These are phyloP conservation scores for Oryzias woworae DNA, from an alignment of 2,113 vertebrate species.

Conservation along the genomic window DNA sequence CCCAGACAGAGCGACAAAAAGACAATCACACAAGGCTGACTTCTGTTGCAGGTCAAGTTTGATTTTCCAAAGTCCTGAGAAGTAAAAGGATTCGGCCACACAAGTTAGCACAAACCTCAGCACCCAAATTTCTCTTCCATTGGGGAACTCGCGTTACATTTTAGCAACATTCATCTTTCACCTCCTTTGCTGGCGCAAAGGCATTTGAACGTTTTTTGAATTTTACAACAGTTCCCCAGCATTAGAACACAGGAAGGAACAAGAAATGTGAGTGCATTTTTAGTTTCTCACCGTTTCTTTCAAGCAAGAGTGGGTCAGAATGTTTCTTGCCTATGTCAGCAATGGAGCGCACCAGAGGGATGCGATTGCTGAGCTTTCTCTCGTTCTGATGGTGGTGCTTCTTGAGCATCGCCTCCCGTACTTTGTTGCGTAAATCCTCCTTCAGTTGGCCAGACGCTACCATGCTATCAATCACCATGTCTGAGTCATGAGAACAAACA, in stretches of 20 bases:
- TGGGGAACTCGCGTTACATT: conserved; percentile 27
- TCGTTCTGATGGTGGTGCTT: conserved; percentile 96
- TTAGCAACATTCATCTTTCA: conserved; percentile 67
- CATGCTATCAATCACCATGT: conserved; percentile 95
- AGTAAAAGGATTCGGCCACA: conserved; percentile 51
- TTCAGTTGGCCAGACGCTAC: conserved; percentile 88
- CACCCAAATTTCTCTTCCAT: conserved; percentile 71
- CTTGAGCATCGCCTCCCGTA: conserved; percentile 91
- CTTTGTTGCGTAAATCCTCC: conserved; percentile 84
- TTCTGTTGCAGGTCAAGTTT: conserved; percentile 32
- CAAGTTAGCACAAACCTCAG: conserved; percentile 49
- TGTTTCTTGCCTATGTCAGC: conserved; percentile 99
- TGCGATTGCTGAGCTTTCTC: conserved; percentile 91
- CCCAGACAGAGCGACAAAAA: conserved; percentile 15
- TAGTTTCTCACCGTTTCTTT: conserved; percentile 90
- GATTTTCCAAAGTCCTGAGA: conserved; percentile 24
- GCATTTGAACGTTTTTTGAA: conserved; percentile 58
- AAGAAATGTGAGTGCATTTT: conserved; percentile 65
- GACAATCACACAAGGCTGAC: conserved; percentile 28
- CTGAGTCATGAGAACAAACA: conserved; percentile 62
- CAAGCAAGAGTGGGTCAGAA: conserved; percentile 96
- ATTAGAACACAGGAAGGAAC: conserved; percentile 38
- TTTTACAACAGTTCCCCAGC: conserved; percentile 37
- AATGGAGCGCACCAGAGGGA: conserved; percentile 93
- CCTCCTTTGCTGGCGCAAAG: conserved; percentile 60